Base-by-base conservation (phyloP, 1,140 invertebrate species). In the Anadara kagoshimensis region DNA sequence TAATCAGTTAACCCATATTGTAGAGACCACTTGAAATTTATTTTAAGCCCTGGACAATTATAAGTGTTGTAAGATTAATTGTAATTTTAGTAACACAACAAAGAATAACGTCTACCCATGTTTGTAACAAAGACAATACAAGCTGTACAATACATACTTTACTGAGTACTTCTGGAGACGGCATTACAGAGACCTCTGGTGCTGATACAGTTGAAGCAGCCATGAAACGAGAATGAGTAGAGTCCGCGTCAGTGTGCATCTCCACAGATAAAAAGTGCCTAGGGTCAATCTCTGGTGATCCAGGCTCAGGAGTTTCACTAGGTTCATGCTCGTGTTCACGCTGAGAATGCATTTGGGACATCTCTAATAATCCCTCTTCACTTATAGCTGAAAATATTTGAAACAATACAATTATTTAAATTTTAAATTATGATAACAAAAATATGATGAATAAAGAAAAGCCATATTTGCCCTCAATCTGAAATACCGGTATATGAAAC, bases 161-260 rank as follows among this genome's bases (percentile, higher is more conserved):
- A 49, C 75, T 78, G 4, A 75, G 74, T 56, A 85, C 78, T 56
- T 84, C 84, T 49, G 85, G 85, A 26, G 85, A 87, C 26, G 85
- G 85, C 58, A 85, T 79, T 10, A 85, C 70, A 5, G 84, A 87
- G 11, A 87, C 84, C 54, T 87, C 85, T 20, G 85, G 85, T 45
- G 84, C 85, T 11, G 85, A 87, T 16, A 84, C 78, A 0, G 85
- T 87, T 47, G 84, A 85, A 11, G 78, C 81, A 44, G 83, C 85
- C 68, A 83, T 78, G 53, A 80, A 76, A 41, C 80, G 71, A 26
- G 80, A 73, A 11, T 75, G 75, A 54, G 56, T 66, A n/a, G 69
- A 59, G 10, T 80, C 78, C 11, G 63, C 62, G n/a, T 79, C 73
- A 29, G 61, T 53, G 22, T 47, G 68, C 45, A 64, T 69, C 10